Evolutionary conservation across 2,888 invertebrate genomes (phyloP), one percentile per base, ranked within the genome.

Genomic region (Schrankia costaestrigalis): DNA sequence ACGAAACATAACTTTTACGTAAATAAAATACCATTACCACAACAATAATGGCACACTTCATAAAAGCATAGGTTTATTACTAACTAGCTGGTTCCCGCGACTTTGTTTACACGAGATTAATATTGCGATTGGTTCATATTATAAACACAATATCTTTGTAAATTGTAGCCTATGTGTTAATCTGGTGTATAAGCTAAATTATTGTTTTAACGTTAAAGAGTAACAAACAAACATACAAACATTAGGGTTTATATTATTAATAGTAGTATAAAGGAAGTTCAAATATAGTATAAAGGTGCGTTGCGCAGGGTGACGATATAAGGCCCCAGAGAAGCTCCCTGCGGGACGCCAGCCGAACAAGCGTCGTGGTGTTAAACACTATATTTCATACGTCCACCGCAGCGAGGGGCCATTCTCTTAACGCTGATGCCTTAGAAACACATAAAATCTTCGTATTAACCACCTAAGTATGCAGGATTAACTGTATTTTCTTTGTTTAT

Each of bases 351-450:
- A 41, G 37, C 21, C 48, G 59, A 56, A 85, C 85, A 85, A 66
- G 85, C 73, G 63, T 62, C 59, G 65, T 71, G 78, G 85, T 82
- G 85, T 85, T 82, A 86, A 85, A 78, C 77, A 75, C 78, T 63
- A 85, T 86, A 84, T 79, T 78, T 86, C 84, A 85, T 78, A 61
- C 58, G 59, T 63, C 50, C 55, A 67, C 72, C 77, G 68, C 82
- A 62, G 78, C 59, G 69, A 62, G 63, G 74, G 73, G 63, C 67
- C 74, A 70, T 70, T 77, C 77, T 71, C 69, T 76, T 68, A 60
- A 63, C 59, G 55, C 69, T 55, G 61, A 70, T 66, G 63, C 70
- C 66, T 73, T 58, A 60, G 63, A 61, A 66, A 62, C 70, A 71
- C 77, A 63, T 79, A 77, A 80, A 80, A 66, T 63, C 63, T 63